phyloP scores from a whole-genome alignment of 2,888 invertebrate species.

The Xylocampa areola region DNA sequence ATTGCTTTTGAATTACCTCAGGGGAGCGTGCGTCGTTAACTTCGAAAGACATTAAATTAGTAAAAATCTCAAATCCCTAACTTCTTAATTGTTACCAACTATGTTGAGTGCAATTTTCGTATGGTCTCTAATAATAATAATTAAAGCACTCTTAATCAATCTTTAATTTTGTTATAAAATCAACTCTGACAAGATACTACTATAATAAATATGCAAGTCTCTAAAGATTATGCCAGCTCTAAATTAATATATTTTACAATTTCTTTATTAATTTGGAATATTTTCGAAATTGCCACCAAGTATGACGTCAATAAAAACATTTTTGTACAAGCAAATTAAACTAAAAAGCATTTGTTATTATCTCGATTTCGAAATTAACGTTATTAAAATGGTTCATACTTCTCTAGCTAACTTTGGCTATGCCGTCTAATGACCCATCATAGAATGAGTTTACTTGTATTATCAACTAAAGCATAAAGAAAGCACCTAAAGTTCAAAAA shows the following conservation, averaged over 20 bases:
- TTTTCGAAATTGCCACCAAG: slow-evolving; percentile 74
- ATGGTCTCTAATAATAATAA: slow-evolving; percentile 82
- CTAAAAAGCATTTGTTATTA: slow-evolving; percentile 56
- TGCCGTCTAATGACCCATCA: slow-evolving; percentile 82
- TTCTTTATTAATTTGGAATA: slow-evolving; percentile 64
- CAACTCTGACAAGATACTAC: slow-evolving; percentile 78
- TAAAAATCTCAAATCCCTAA: slow-evolving; percentile 87
- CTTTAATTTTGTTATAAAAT: slow-evolving; percentile 83
- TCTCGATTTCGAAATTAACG: slow-evolving; percentile 59
- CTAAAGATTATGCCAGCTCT: slow-evolving; percentile 84
- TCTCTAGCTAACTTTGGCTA: slow-evolving; percentile 88
- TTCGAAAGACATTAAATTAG: slow-evolving; percentile 83
- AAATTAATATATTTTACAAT: slow-evolving; percentile 81
- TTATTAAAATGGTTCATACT: slow-evolving; percentile 81
- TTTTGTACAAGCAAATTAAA: slow-evolving; percentile 60
- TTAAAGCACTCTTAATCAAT: slow-evolving; percentile 87
- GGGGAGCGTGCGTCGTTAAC: slow-evolving; percentile 87
- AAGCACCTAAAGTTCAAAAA: slow-evolving; percentile 83
- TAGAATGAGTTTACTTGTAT: slow-evolving; percentile 71
- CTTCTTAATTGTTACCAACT: slow-evolving; percentile 80
- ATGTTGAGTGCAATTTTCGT: slow-evolving; percentile 83
- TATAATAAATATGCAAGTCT: slow-evolving; percentile 82
- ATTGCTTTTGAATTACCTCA: slow-evolving; percentile 89
- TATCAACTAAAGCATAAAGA: slow-evolving; percentile 81
- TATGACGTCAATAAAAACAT: slow-evolving; percentile 48